Evolutionary conservation across 2,888 invertebrate genomes (phyloP).

Genomic region (Cephus sareptanus): DNA sequence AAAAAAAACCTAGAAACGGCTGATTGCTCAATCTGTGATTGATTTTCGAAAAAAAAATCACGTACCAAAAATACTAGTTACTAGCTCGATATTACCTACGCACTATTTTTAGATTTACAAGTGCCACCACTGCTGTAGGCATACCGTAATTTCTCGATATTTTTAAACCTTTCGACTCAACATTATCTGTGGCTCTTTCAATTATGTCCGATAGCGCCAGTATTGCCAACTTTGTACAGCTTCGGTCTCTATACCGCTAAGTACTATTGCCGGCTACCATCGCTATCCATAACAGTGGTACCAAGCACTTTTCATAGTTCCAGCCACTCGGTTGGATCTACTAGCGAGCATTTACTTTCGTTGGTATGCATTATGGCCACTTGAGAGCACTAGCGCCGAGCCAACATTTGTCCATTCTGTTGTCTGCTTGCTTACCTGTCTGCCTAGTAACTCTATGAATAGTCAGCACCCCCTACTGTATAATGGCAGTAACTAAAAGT

Average conservation of each 20-base stretch:
- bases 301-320: neutral
- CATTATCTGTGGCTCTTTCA: neutral
- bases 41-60: neutral
- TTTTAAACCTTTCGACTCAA: neutral
- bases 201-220: neutral
- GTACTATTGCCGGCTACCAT: neutral
- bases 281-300: neutral
- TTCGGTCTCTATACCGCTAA: neutral
- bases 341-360: constrained; percentile 25
- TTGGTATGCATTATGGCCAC: constrained; percentile 28
- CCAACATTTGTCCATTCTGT: constrained; percentile 2
- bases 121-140: neutral
- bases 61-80: neutral
- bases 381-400: constrained; percentile 19
- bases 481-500: neutral
- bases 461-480: neutral
- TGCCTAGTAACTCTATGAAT: neutral
- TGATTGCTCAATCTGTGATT: neutral
- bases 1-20: neutral
- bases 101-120: neutral
- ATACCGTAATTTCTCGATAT: neutral
- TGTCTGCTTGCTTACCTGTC: neutral
- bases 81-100: neutral
- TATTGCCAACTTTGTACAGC: neutral
- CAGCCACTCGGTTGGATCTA: neutral